Evolutionary conservation across 2,113 vertebrate genomes (phyloP), one percentile per base, ranked within the genome.

Genomic region (Origma solitaria): DNA sequence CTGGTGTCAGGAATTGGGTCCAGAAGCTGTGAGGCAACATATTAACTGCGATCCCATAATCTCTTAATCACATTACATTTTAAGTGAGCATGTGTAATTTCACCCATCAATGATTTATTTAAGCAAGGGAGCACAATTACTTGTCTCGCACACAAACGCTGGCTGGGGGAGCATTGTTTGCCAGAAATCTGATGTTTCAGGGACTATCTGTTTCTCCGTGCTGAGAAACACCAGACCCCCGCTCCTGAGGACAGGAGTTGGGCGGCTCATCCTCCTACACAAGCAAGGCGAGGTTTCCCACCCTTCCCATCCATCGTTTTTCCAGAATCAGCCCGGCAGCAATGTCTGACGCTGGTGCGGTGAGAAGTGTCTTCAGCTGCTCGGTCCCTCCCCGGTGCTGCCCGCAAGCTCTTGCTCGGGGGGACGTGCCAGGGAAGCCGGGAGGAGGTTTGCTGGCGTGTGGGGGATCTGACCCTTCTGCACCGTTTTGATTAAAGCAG

Each of bases 11-110:
- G 96, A 96, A 97, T 88, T 95, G 97, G 96, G 97, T 96, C 97
- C 97, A 97, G 94, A 94, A 97, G 96, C 97, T 96, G 97, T 78
- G 94, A 98, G 97, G 97, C 97, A 94, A 97, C 97, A 94, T 97
- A 97, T 98, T 98, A 97, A 96, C 97, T 96, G 97, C 97, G 97
- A 97, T 97, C 97, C 98, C 98, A 95, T 98, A 97, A 98, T 98
- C 98, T 98, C 95, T 98, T 98, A 98, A 98, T 98, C 98, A 98
- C 98, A 98, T 98, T 98, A 98, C 97, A 91, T 97, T 97, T 98
- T 97, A 98, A 98, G 97, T 98, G 98, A 98, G 97, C 97, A 96
- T 97, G 97, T 98, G 98, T 97, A 97, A 98, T 98, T 98, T 98
- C 97, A 98, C 97, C 97, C 98, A 98, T 98, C 98, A 96, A 98